Evolutionary conservation across 2,888 invertebrate genomes (phyloP), one percentile per base, ranked within the genome.

Genomic region (Augiades crinisus): DNA sequence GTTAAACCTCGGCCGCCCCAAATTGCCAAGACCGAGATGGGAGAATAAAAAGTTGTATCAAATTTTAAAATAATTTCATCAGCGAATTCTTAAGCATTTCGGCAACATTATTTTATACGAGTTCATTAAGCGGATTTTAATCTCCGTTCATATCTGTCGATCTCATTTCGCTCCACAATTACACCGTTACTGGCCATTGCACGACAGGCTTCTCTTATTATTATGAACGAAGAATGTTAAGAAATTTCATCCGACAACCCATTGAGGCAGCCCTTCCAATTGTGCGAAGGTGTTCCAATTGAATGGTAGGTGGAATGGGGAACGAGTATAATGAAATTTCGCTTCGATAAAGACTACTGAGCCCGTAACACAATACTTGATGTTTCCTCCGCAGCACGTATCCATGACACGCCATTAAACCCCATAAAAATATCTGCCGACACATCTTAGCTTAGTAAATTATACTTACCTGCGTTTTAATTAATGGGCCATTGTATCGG

Each of bases 161-260:
- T 84, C 83, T 82, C 80, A 68, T 82, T 84, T 78, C 73, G 73
- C 72, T 74, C 75, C 77, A 84, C 81, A 82, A 86, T 87, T 83
- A 85, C 75, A 84, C 81, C 85, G 86, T 87, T 85, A 86, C 77
- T 76, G 81, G 78, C 78, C 79, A 83, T 85, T 78, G 85, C 82
- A 83, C 81, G 86, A 81, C 80, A 82, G 76, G 72, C 77, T 78
- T 72, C 72, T 78, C 81, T 86, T 83, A 85, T 87, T 83, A 85
- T 87, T 82, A 87, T 86, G 75, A 79, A 72, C 72, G 81, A 80
- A 81, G 83, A 85, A 84, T 83, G 82, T 85, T 86, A 84, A 88
- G 88, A 88, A 88, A 88, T 88, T 87, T 88, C 81, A 88, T 88
- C 87, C 84, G 81, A 80, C 81, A 84, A 83, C 83, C 88, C 81